Conservation (phyloP, 2,888 invertebrate species). For the Agrotis clavis region DNA sequence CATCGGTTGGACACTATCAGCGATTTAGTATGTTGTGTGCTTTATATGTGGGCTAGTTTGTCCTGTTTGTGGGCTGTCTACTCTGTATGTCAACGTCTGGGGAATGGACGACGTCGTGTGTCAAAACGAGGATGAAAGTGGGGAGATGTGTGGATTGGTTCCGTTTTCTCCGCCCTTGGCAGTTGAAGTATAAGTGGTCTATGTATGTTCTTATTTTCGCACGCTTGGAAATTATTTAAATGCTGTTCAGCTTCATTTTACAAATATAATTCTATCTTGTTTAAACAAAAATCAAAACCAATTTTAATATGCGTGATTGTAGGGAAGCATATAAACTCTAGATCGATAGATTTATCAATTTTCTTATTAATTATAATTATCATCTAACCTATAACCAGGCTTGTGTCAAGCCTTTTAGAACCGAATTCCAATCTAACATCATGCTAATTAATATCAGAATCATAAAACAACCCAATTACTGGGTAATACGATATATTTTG, state of each 20-base stretch:
- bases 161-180: constrained; percentile 27
- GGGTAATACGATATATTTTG: no score
- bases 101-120: constrained; percentile 22
- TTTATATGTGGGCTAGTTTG: constrained; percentile 47
- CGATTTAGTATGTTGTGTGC: constrained; percentile 51
- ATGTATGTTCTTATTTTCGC: neutral
- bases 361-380: no score
- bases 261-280: no score
- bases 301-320: no score
- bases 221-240: neutral
- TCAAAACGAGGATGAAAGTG: constrained; percentile 48
- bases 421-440: no score
- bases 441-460: no score
- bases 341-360: no score
- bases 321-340: no score
- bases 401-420: no score
- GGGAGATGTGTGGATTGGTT: constrained; percentile 19
- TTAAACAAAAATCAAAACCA: neutral
- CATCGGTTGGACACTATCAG: neutral
- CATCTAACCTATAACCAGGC: no score
- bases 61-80: constrained; percentile 25
- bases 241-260: neutral
- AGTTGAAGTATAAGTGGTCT: neutral
- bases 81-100: constrained; percentile 43
- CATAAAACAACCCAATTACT: no score